Conservation (phyloP, 2,797 vertebrate genomes). For the Heterohyrax brucei region DNA sequence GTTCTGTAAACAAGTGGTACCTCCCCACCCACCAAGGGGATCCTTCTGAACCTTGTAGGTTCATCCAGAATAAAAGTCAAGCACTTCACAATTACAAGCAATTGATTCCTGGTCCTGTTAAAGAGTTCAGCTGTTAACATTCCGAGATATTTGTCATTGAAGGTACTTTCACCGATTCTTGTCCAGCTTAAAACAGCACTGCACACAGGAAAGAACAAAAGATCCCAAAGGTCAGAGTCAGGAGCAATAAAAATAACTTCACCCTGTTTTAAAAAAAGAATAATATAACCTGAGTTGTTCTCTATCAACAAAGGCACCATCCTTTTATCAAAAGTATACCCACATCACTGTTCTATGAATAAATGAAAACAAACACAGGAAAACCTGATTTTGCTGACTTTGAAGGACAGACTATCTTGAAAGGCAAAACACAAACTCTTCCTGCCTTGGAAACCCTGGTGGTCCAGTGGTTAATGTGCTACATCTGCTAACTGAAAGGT, state of each 20-base stretch:
- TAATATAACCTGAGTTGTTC: conserved; percentile 75
- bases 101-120: neutral
- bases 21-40: neutral
- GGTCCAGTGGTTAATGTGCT: too few species aligned
- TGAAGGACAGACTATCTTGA: neutral
- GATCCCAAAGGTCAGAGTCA: neutral
- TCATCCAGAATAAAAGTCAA: neutral
- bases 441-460: neutral
- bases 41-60: neutral
- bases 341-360: conserved; percentile 8
- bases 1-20: neutral
- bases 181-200: conserved; percentile 20
- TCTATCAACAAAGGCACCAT: conserved; percentile 65
- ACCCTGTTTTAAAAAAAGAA: neutral
- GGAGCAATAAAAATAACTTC: conserved; percentile 7
- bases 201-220: conserved; percentile 11
- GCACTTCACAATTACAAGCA: neutral
- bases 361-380: neutral
- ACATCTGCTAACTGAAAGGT: too few species aligned
- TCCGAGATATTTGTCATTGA: neutral
- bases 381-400: neutral
- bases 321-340: conserved; percentile 72
- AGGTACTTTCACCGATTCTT: neutral
- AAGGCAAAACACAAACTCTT: neutral
- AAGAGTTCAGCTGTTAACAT: conserved; percentile 24